Evolutionary conservation across 2,888 invertebrate species (phyloP).

Genomic region (Melieria picta): DNA sequence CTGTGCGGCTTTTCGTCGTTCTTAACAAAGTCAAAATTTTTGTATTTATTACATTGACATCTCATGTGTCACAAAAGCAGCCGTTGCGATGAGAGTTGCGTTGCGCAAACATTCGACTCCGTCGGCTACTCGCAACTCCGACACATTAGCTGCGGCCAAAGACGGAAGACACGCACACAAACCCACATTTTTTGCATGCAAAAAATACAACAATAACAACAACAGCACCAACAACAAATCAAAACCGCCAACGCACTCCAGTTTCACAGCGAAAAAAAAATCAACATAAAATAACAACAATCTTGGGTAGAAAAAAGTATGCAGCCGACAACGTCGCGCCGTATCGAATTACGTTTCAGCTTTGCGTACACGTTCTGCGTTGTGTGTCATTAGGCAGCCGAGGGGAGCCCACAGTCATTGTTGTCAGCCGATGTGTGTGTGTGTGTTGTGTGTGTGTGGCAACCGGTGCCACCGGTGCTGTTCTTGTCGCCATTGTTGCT

Average conservation of each 20-base stretch:
- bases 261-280: not conserved
- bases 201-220: no score
- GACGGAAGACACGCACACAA: no score
- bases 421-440: no score
- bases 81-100: no score
- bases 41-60: constrained; percentile 51
- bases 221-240: no score
- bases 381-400: constrained; percentile 14
- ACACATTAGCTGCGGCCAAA: no score
- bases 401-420: not conserved
- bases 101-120: no score
- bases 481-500: not conserved
- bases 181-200: no score
- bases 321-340: no score
- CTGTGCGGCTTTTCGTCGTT: not conserved
- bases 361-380: not conserved
- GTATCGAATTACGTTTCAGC: constrained; percentile 31
- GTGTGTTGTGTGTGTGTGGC: not conserved
- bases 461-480: not conserved
- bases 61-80: constrained; percentile 4
- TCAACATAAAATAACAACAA: no score
- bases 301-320: no score
- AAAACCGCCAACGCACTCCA: constrained; percentile 3
- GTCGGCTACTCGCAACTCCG: no score
- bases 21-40: constrained; percentile 38